A percentile compares a stretch with the other conserved stretches of the same genome.
These are phyloP conservation scores for Rotaria macrura DNA, from an alignment of 2,888 invertebrate genomes.

Conservation along the genomic window DNA sequence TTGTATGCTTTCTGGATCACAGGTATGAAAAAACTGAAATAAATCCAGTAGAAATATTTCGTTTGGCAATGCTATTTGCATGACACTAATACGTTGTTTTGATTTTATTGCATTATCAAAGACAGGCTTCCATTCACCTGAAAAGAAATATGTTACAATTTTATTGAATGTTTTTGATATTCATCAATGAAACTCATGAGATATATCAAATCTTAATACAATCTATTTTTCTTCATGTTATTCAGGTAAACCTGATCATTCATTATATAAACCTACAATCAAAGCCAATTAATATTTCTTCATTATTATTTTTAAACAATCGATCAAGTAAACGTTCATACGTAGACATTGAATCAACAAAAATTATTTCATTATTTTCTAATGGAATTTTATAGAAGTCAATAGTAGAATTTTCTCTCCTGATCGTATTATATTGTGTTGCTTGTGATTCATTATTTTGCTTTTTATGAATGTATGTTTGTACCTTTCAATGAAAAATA, in stretches of 20 bases:
- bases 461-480: not conserved
- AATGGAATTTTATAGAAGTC: not conserved
- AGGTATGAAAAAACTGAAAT: not conserved
- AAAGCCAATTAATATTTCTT: not conserved
- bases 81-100: not conserved
- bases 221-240: too few relatives aligned
- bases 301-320: not conserved
- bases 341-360: not conserved
- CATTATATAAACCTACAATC: not conserved
- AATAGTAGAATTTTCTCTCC: not conserved
- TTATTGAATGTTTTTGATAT: too few relatives aligned
- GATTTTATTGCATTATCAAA: not conserved
- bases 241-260: too few relatives aligned
- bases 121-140: constrained; percentile 1
- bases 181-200: too few relatives aligned
- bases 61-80: not conserved
- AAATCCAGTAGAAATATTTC: constrained; percentile 10
- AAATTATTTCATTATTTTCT: not conserved
- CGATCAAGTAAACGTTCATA: not conserved
- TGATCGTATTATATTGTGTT: too few relatives aligned
- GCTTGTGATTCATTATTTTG: not conserved
- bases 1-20: not conserved
- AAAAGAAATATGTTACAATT: not conserved
- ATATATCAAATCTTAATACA: too few relatives aligned
- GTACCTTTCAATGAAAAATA: not conserved